A percentile compares a stretch with the other conserved stretches of the same genome.
Evolutionary conservation across 2,888 invertebrate species (phyloP).

Genomic region (Polyommatus iphigenia): DNA sequence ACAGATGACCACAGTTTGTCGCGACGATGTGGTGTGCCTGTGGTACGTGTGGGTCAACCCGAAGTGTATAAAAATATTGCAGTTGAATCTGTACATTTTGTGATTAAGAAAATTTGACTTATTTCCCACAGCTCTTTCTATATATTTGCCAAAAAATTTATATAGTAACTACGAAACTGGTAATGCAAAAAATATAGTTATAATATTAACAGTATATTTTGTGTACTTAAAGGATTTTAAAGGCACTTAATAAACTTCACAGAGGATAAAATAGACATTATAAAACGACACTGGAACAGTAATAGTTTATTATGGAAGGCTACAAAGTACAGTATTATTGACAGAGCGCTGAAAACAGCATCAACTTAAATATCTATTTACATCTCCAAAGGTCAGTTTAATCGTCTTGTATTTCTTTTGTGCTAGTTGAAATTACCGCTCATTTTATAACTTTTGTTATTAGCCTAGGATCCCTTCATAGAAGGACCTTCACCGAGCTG

Average conservation of each 20-base stretch:
- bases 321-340: slow-evolving; percentile 3
- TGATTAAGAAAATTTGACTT: too few relatives aligned
- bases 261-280: background rate
- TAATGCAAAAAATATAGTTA: background rate
- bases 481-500: too few relatives aligned
- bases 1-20: too few relatives aligned
- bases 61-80: too few relatives aligned
- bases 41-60: too few relatives aligned
- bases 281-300: background rate
- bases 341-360: background rate
- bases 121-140: background rate
- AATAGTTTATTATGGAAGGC: slow-evolving; percentile 10
- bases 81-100: too few relatives aligned
- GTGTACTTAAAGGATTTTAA: background rate
- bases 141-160: background rate
- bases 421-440: background rate
- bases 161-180: too few relatives aligned
- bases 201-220: background rate
- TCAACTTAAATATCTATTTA: slow-evolving; percentile 2
- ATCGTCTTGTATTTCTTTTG: background rate
- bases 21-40: too few relatives aligned
- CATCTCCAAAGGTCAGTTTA: background rate
- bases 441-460: background rate
- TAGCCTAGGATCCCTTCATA: too few relatives aligned
- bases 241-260: background rate